Evolutionary conservation across 2,797 vertebrate species (phyloP), one percentile per base, ranked within the genome.

Genomic region (Serranus cabrilla): DNA sequence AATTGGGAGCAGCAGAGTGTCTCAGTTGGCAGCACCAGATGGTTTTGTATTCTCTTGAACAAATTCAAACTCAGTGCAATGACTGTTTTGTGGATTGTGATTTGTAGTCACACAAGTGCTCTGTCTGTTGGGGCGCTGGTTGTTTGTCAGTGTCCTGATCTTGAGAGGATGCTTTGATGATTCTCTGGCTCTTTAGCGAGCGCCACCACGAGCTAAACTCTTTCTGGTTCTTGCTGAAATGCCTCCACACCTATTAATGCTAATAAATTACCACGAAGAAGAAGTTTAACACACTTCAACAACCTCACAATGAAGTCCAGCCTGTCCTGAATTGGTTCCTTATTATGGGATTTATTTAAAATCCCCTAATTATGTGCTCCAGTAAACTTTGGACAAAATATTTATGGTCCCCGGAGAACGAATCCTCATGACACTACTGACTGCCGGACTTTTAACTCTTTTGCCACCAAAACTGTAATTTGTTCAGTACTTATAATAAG

Each of bases 1-100:
- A 81, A 81, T 77, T 71, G 40, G 62, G 23, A 73, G 40, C 54
- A 66, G 11, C 12, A 34, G 20, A 63, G 20, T 39, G 18, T 18
- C 4, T 0, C 0, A 34, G 21, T 60, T 45, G 14, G 45, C 54
- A 65, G 56, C 47, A 25, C 2, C 18, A 69, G 56, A 75, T 55
- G 17, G 66, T 70, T 56, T 66, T 67, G 16, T 73, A 21, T 50
- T 50, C 11, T 17, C 34, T 40, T 40, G 6, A 54, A 39, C 39
- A 51, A 23, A 8, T 73, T 71, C 37, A 55, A 71, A 49, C 18
- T 63, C 17, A 11, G 4, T 49, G 11, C 14, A 57, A 45, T 51
- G 63, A 42, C 72, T 39, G 20, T 50, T 51, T 25, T 43, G 23
- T 43, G 43, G 25, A 64, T 49, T 56, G 25, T 20, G 10, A 45